Percentiles rank a stretch among this genome's conserved stretches.
phyloP scores from a whole-genome alignment of 2,113 vertebrate species.

The Thunnus thynnus region DNA sequence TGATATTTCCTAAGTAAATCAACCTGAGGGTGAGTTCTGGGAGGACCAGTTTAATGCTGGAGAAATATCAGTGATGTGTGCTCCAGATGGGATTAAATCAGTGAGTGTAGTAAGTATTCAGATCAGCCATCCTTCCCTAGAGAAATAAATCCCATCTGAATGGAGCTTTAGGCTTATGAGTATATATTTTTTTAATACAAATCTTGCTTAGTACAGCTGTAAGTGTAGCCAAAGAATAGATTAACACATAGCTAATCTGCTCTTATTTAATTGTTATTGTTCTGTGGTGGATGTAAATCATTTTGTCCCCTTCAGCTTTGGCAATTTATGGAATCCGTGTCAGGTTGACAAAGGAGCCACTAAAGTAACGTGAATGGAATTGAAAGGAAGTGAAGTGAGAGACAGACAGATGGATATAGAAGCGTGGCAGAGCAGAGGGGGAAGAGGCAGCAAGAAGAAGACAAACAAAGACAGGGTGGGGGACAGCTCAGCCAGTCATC shows the following conservation, averaged over 20 bases:
- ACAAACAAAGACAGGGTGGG: conserved; percentile 1
- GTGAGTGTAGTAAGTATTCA: conserved; percentile 11
- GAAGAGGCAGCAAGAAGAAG: neutral
- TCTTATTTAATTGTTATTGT: conserved; percentile 14
- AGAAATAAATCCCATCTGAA: conserved; percentile 1
- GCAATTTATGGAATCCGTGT: conserved; percentile 1
- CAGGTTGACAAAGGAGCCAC: conserved; percentile 6
- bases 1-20: neutral
- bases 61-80: neutral
- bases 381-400: conserved; percentile 3
- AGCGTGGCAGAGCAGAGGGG: neutral
- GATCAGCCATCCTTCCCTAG: neutral
- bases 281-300: neutral
- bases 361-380: conserved; percentile 8
- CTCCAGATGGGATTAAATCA: conserved; percentile 12
- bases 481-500: conserved; percentile 21
- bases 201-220: conserved; percentile 9
- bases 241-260: conserved; percentile 7
- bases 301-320: conserved; percentile 9
- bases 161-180: neutral
- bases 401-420: neutral
- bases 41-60: neutral
- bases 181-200: neutral
- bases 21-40: neutral
- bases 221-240: neutral